Conservation (phyloP, 1,140 invertebrate genomes). For the Phymorhynchus buccinoides region DNA sequence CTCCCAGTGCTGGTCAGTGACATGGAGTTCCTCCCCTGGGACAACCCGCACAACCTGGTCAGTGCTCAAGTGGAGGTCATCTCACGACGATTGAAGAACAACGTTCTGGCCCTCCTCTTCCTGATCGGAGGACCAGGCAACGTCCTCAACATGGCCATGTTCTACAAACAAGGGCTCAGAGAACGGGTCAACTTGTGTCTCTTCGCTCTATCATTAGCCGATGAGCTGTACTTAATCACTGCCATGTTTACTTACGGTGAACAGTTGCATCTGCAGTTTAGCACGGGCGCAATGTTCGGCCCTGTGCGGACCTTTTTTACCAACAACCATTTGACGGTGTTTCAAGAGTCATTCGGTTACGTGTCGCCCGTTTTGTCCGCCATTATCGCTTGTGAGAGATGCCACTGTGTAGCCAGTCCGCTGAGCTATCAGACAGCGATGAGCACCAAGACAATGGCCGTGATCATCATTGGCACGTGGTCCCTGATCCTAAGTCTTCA, state of each 20-base stretch:
- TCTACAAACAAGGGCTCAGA: background rate
- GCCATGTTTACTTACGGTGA: background rate
- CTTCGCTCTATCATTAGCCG: background rate
- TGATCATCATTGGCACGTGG: background rate
- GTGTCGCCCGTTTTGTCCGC: background rate
- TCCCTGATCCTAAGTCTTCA: no score
- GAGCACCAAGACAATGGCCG: background rate
- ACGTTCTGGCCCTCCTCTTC: background rate
- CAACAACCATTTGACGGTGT: background rate
- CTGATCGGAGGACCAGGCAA: background rate
- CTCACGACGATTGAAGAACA: no score
- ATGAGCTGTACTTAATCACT: background rate
- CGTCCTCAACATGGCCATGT: background rate
- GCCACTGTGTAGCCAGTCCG: background rate
- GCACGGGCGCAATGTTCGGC: background rate
- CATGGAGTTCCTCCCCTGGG: no score
- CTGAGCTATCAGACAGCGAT: background rate
- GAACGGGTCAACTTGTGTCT: slow-evolving; percentile 9
- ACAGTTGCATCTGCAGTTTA: background rate
- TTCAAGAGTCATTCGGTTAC: background rate
- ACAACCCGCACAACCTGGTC: no score
- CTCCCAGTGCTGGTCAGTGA: no score
- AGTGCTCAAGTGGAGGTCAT: no score
- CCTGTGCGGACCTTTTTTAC: no score
- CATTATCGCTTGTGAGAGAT: background rate